Base-by-base conservation (phyloP, 2,888 invertebrate genomes). In the Hypolimnas misippus region DNA sequence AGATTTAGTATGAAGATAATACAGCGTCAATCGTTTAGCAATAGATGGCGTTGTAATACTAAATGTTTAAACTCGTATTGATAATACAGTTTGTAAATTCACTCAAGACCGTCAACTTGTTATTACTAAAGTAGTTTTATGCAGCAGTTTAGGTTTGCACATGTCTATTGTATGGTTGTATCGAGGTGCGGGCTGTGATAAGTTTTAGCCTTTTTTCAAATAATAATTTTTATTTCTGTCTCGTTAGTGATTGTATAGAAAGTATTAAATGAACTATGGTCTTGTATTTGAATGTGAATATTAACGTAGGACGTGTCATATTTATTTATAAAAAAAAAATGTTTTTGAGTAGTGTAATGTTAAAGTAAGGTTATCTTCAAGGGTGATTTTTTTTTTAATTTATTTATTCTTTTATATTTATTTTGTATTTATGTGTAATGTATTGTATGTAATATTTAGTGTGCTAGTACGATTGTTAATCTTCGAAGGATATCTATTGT, bases 181-280 rank as follows among this genome's bases (percentile, higher is more conserved):
- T 58, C 8, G 14, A 51, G 12, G 19, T 52, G 8, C 3, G 33
- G 52, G 42, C 58, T 58, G 58, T 58, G 58, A 58, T 58, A 51
- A 44, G 52, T 58, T 52, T 60, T 52, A 65, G 57, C 52, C 61
- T 57, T 67, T 57, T 29, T 46, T 62, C 4, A 21, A 29, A 35
- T 54, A 58, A 49, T 46, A 19, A 8, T 17, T 42, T 19, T 17
- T 7, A 10, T 10, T 8, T 40, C 38, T 14, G 38, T 38, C 42
- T 16, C 16, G 16, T 42, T 44, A 44, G 44, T 19, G 42, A 42
- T 42, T 7, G 19, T 44, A 12, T 10, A 44, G 42, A 17, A 17
- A 17, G 10, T 19, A 44, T 16, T 42, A 17, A 1, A 42, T 38
- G 2, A 14, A 38, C 14, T 38, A 14, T 38, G 16, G 16, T 42